phyloP scores from a whole-genome alignment of 2,113 vertebrate genomes.

The Ophiodon elongatus region DNA sequence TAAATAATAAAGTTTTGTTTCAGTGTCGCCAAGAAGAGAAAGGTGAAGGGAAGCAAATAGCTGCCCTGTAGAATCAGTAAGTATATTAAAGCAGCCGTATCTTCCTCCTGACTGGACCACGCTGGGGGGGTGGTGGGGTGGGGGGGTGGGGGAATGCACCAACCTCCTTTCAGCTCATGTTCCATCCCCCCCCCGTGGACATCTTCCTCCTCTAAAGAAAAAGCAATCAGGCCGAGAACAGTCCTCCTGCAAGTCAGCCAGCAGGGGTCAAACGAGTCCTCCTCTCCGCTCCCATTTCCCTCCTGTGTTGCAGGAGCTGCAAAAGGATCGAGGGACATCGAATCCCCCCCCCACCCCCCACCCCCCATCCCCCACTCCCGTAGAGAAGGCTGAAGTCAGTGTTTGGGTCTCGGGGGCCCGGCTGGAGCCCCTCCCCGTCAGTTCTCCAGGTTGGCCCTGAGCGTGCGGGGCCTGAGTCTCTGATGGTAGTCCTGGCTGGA shows the following conservation, averaged over 20 bases:
- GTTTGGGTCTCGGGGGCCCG: conserved; percentile 13
- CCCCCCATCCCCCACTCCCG: conserved; percentile 31
- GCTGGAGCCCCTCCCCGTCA: conserved; percentile 35
- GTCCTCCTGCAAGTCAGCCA: conserved; percentile 40
- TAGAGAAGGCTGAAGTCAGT: conserved; percentile 39
- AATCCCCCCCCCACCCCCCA: conserved; percentile 22
- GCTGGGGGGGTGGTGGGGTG: conserved; percentile 15
- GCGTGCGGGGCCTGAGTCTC: conserved; percentile 62
- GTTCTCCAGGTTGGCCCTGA: conserved; percentile 77
- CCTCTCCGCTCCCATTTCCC: conserved; percentile 35
- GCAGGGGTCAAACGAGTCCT: conserved; percentile 45
- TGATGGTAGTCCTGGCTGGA: conserved; percentile 73
- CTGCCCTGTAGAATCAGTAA: conserved; percentile 65
- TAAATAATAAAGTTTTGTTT: too few species aligned
- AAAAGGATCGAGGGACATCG: conserved; percentile 3
- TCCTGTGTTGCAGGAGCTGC: not conserved
- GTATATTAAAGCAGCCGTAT: conserved; percentile 42
- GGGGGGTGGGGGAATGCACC: conserved; percentile 31
- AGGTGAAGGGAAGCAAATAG: conserved; percentile 59
- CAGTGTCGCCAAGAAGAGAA: conserved; percentile 23
- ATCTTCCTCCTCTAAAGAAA: conserved; percentile 42
- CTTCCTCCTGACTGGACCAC: conserved; percentile 25
- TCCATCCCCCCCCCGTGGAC: conserved; percentile 26
- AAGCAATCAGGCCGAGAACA: conserved; percentile 58
- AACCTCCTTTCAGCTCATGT: not conserved